A percentile compares a stretch with the other conserved stretches of the same genome.
Evolutionary conservation across 2,888 invertebrate genomes (phyloP).

Genomic region (Prosapia bicincta): DNA sequence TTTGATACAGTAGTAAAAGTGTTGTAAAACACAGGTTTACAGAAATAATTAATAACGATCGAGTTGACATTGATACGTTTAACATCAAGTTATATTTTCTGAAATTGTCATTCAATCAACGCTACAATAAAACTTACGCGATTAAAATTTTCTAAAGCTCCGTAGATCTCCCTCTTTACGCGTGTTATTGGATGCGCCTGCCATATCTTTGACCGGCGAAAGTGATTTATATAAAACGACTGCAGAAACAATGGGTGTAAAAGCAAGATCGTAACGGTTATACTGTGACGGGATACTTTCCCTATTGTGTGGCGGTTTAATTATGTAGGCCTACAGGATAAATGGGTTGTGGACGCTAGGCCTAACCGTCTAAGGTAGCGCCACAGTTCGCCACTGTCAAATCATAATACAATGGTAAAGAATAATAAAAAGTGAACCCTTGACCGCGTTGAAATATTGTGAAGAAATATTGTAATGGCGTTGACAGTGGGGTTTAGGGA

Average conservation of each 20-base stretch:
- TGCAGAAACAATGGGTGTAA: not conserved
- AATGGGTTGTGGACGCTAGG: not conserved
- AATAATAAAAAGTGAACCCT: not conserved
- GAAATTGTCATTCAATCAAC: too few species aligned
- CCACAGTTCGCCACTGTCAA: not conserved
- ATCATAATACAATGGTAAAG: not conserved
- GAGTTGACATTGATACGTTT: too few species aligned
- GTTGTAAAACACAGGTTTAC: too few species aligned
- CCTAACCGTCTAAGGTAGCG: not conserved
- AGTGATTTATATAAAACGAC: not conserved
- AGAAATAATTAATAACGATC: too few species aligned
- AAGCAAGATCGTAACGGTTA: not conserved
- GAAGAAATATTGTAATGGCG: not conserved
- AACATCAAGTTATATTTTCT: too few species aligned
- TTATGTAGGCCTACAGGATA: not conserved
- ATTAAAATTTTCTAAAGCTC: too few species aligned
- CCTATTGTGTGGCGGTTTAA: not conserved
- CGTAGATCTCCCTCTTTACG: not conserved
- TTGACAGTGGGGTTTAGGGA: not conserved
- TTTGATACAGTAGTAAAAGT: too few species aligned
- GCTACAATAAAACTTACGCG: too few species aligned
- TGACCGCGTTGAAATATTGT: not conserved
- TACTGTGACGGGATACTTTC: not conserved
- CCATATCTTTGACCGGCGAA: not conserved
- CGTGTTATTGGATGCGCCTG: not conserved